Conservation (phyloP, 1,140 invertebrate species). For the Trypoxylus dichotomus region DNA sequence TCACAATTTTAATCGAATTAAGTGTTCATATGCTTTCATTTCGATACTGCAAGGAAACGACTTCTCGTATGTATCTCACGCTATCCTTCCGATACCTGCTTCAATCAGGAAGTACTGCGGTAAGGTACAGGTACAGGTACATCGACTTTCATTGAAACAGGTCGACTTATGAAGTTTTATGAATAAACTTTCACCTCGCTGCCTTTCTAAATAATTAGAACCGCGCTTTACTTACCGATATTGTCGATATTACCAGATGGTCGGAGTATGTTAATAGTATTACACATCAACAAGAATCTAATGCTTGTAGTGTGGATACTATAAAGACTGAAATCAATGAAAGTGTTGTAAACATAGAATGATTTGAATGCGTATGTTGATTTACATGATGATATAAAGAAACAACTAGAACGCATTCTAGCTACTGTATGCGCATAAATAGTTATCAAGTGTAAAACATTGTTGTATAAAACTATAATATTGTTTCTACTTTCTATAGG, state of each 20-base stretch:
- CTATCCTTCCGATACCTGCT: neutral
- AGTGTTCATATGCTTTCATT: neutral
- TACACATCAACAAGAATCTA: too few species aligned
- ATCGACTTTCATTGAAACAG: neutral
- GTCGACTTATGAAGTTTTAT: neutral
- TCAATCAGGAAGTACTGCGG: neutral
- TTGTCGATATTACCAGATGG: neutral
- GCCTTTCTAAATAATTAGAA: constrained; percentile 3
- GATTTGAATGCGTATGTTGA: too few species aligned
- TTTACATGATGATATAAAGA: too few species aligned
- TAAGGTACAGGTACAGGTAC: neutral
- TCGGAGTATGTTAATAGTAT: neutral
- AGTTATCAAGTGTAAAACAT: too few species aligned
- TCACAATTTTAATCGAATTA: neutral
- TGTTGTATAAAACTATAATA: too few species aligned
- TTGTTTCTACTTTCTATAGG: too few species aligned
- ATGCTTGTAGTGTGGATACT: too few species aligned
- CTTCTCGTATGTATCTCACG: neutral
- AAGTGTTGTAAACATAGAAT: too few species aligned
- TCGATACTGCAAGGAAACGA: neutral
- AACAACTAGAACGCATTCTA: too few species aligned
- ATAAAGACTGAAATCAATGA: too few species aligned
- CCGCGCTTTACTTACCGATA: neutral
- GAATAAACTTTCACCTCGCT: neutral
- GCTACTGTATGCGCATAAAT: too few species aligned